Base-by-base conservation (phyloP, 2,888 invertebrate genomes). In the Drosophila ustulata region DNA sequence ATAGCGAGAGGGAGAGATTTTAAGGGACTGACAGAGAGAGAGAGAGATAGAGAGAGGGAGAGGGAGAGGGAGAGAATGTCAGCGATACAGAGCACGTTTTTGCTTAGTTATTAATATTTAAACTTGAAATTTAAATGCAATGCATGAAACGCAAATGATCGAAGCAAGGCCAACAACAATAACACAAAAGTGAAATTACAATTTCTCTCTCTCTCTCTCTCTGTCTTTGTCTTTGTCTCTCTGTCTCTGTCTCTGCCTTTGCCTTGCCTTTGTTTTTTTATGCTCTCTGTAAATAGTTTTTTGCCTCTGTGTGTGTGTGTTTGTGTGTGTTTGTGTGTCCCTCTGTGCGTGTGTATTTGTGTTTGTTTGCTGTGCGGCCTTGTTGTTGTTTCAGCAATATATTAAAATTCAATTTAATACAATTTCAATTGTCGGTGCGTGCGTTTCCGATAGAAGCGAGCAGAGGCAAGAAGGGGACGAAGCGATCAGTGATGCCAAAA, bases 361-460 rank as follows among this genome's bases (percentile, higher is more conserved):
- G 41, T 57, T 52, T 77, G 66, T 55, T 30, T 50, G 7, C 45
- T 32, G 49, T 55, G 23, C 50, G 39, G 52, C 61, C 51, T 70
- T 67, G 70, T 73, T 76, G 70, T 77, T 76, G 73, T 56, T 68
- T 47, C 49, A 66, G 72, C 58, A 69, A 74, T 80, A 88, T 85
- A 82, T 82, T 85, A 88, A 84, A 88, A 84, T 84, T 85, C 82
- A 88, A 84, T 84, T 79, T 85, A 85, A 85, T 88, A 82, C 88
- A 77, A 80, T 84, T 84, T 82, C 82, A 82, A 85, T 82, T 87
- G 83, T 77, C 80, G 74, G 87, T 87, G 85, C 82, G 83, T 83
- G 82, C 78, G 70, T 68, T 43, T 67, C 69, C 65, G 47, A 61
- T 56, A 57, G 56, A 18, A 11, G 53, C 45, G 28, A 28, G 49